Conservation (phyloP, 1,140 invertebrate genomes). For the Aphelenchoides fujianensis region DNA sequence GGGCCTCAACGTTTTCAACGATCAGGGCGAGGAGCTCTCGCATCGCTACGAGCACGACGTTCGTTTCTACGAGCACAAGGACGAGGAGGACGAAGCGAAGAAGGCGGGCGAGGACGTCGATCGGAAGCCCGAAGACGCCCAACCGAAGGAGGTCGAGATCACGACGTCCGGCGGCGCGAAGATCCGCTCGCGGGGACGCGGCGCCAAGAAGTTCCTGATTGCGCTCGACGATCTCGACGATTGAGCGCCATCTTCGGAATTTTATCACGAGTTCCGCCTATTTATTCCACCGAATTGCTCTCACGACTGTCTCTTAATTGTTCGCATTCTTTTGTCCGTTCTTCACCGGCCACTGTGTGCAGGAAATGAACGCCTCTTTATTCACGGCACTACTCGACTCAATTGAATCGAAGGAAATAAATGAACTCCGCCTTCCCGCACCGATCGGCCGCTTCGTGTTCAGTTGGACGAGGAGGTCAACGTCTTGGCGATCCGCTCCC, state of each 20-base stretch:
- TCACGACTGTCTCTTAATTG: too few relatives aligned
- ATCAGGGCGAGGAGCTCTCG: slow-evolving; percentile 54
- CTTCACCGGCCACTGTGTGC: too few relatives aligned
- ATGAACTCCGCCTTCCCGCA: background rate
- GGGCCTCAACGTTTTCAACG: slow-evolving; percentile 58
- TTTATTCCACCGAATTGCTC: too few relatives aligned
- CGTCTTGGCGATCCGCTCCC: slow-evolving; percentile 15
- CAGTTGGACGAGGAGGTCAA: slow-evolving; percentile 5
- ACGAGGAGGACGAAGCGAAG: slow-evolving; percentile 11
- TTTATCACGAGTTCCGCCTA: background rate
- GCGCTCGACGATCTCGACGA: slow-evolving; percentile 10
- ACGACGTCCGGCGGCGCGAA: slow-evolving; percentile 29
- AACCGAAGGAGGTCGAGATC: slow-evolving; percentile 25
- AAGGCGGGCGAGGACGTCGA: slow-evolving; percentile 25
- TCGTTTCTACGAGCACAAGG: slow-evolving; percentile 49
- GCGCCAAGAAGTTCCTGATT: slow-evolving; percentile 43
- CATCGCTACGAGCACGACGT: slow-evolving; percentile 62
- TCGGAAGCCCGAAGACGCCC: background rate
- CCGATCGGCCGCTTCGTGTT: background rate
- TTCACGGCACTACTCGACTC: background rate
- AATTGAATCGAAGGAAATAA: background rate
- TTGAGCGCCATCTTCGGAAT: background rate
- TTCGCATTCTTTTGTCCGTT: too few relatives aligned
- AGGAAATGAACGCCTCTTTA: too few relatives aligned
- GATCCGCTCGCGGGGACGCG: slow-evolving; percentile 41